A percentile compares a stretch with the other conserved stretches of the same genome.
These are phyloP conservation scores for Australoheros facetus DNA, from an alignment of 2,797 vertebrate genomes.

Conservation along the genomic window DNA sequence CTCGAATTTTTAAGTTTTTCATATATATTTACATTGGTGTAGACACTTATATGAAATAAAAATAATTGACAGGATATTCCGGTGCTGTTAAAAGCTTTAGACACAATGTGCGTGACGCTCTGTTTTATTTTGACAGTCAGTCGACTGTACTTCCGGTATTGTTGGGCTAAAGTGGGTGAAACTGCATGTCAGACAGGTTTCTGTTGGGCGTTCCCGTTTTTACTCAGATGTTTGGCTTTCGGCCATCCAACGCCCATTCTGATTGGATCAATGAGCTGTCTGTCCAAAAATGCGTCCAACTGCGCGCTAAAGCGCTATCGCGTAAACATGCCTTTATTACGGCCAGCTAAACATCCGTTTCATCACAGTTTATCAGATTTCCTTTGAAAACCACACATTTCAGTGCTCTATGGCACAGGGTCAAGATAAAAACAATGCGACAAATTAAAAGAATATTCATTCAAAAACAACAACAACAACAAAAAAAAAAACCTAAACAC, in stretches of 20 bases:
- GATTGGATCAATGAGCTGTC: not conserved
- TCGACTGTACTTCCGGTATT: not conserved
- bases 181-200: rapidly evolving
- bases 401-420: too few species aligned
- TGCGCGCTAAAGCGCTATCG: not conserved
- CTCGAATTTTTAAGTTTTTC: not conserved
- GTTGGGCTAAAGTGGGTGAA: not conserved
- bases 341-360: not conserved
- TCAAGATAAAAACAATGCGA: too few species aligned
- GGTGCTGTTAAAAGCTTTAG: not conserved
- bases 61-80: not conserved
- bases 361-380: too few species aligned
- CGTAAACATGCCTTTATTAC: too few species aligned
- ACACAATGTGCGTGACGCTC: not conserved
- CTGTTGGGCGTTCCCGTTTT: not conserved
- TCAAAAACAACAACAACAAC: not conserved
- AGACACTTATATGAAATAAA: not conserved
- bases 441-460: not conserved
- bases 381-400: too few species aligned
- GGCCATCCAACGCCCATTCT: not conserved
- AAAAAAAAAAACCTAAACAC: not conserved
- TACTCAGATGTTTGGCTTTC: not conserved
- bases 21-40: not conserved
- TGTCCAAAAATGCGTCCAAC: slow-evolving; percentile 22
- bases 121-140: not conserved